Conservation (phyloP, 2,113 vertebrate species). For the Amblyornis subalaris region DNA sequence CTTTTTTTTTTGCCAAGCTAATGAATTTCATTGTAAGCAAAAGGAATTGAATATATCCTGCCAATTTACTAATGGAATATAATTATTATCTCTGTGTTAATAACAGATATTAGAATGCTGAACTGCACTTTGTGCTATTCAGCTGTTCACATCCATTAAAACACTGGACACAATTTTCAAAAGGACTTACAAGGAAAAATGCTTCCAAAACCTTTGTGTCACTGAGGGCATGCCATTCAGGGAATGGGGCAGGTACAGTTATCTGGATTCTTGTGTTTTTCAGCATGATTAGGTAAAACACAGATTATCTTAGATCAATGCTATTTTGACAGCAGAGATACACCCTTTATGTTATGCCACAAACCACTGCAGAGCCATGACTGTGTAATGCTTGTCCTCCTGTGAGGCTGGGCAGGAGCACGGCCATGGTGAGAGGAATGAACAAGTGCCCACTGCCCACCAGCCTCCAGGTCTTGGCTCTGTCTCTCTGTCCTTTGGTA, state of each 20-base stretch:
- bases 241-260: not conserved
- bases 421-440: not conserved
- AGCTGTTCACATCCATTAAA: not conserved
- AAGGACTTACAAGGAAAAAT: not conserved
- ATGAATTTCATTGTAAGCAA: conserved; percentile 3
- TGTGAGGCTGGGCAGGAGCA: not conserved
- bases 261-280: not conserved
- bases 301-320: not conserved
- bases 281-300: not conserved
- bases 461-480: not conserved
- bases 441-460: not conserved
- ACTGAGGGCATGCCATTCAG: not conserved
- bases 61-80: conserved; percentile 36
- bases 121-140: not conserved
- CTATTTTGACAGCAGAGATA: not conserved
- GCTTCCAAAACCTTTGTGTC: not conserved
- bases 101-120: not conserved
- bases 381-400: not conserved
- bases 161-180: not conserved
- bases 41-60: not conserved
- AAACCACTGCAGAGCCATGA: not conserved
- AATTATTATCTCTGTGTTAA: not conserved
- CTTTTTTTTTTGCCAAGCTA: not conserved
- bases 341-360: fast-evolving
- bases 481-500: not conserved